Evolutionary conservation across 2,888 invertebrate genomes (phyloP).

Genomic region (Watsonalla cultraria): DNA sequence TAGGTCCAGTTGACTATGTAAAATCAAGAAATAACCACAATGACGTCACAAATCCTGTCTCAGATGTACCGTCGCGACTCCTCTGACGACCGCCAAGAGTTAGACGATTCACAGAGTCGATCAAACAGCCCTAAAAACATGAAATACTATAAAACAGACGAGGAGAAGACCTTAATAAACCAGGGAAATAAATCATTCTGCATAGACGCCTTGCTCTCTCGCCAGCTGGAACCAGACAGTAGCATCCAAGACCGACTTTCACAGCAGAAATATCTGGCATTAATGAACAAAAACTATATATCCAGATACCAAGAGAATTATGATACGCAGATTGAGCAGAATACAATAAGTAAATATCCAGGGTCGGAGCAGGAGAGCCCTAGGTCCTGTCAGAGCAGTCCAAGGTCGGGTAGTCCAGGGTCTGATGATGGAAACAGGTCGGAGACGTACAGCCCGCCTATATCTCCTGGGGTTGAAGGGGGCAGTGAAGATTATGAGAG

Average conservation of each 20-base stretch:
- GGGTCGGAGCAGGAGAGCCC: slow-evolving; percentile 43
- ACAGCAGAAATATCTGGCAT: slow-evolving; percentile 59
- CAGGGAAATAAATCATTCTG: slow-evolving; percentile 88
- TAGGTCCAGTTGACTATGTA: slow-evolving; percentile 5
- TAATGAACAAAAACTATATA: slow-evolving; percentile 66
- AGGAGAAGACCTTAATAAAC: slow-evolving; percentile 61
- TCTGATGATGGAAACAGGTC: slow-evolving; percentile 80
- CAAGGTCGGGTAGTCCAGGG: slow-evolving; percentile 60
- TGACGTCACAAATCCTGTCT: slow-evolving; percentile 19
- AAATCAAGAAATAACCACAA: background rate
- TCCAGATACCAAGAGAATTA: slow-evolving; percentile 64
- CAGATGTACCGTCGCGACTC: slow-evolving; percentile 56
- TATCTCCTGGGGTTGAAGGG: slow-evolving; percentile 91
- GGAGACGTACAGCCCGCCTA: slow-evolving; percentile 88
- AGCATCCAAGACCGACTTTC: slow-evolving; percentile 55
- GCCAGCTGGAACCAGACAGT: slow-evolving; percentile 52
- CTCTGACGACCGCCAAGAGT: slow-evolving; percentile 53
- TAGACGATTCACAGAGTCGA: slow-evolving; percentile 46
- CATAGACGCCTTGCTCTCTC: slow-evolving; percentile 91
- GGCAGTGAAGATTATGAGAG: slow-evolving; percentile 67
- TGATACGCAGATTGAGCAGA: slow-evolving; percentile 67
- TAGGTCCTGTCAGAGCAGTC: slow-evolving; percentile 53
- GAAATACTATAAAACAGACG: slow-evolving; percentile 52
- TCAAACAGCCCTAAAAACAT: slow-evolving; percentile 65
- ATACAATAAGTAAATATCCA: slow-evolving; percentile 59